Evolutionary conservation across 2,888 invertebrate genomes (phyloP).

Genomic region (Lasioglossum vierecki): DNA sequence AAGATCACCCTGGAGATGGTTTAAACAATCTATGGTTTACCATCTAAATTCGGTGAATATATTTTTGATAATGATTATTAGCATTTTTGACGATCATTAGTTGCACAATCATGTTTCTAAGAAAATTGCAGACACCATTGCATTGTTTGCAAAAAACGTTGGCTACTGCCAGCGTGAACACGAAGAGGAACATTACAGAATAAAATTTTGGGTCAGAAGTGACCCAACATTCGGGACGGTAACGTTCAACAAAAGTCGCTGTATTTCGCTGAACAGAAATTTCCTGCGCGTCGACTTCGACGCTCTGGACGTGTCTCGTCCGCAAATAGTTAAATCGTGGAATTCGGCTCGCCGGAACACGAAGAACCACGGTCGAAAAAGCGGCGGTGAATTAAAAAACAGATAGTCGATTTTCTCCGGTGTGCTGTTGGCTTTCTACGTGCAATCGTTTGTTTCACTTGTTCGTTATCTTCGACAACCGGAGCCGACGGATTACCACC

Average conservation of each 20-base stretch:
- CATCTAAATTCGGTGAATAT: too few relatives aligned
- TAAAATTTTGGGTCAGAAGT: background rate
- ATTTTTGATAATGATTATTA: too few relatives aligned
- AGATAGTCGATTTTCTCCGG: conserved; percentile 29
- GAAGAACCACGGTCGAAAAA: background rate
- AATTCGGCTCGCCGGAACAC: background rate
- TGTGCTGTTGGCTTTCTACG: conserved; percentile 17
- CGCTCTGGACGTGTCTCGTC: background rate
- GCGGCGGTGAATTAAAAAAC: conserved; percentile 39
- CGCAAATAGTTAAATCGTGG: conserved; percentile 15
- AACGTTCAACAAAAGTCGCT: background rate
- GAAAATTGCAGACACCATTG: too few relatives aligned
- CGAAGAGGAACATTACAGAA: accelerated
- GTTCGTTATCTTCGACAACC: conserved; percentile 45
- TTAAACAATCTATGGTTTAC: too few relatives aligned
- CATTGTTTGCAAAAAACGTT: too few relatives aligned
- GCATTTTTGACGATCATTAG: too few relatives aligned
- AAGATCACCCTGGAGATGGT: too few relatives aligned
- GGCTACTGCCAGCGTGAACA: too few relatives aligned
- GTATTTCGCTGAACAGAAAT: background rate
- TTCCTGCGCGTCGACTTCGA: background rate
- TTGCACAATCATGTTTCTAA: too few relatives aligned
- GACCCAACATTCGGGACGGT: background rate
- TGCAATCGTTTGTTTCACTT: conserved; percentile 45
- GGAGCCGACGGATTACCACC: conserved; percentile 41